phyloP scores from a whole-genome alignment of 2,797 vertebrate species.

The Phoeniculus purpureus region DNA sequence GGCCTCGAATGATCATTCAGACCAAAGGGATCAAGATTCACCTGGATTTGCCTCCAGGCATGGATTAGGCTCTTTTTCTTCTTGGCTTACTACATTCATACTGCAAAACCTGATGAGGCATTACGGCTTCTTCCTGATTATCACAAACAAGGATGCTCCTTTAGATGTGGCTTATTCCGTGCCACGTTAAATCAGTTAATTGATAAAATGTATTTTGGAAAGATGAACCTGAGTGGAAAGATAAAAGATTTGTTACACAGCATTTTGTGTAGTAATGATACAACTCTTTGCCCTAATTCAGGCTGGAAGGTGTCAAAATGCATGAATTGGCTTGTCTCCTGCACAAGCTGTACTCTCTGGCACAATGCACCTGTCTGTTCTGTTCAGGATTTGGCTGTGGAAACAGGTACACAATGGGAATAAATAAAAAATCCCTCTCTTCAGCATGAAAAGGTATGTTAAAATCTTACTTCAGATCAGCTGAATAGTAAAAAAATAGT shows the following conservation, averaged over 20 bases:
- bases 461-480: not conserved
- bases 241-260: not conserved
- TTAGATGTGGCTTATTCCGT: not conserved
- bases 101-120: not conserved
- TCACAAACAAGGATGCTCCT: not conserved
- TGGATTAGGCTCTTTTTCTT: not conserved
- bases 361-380: not conserved
- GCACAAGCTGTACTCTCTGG: not conserved
- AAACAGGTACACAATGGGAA: not conserved
- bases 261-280: not conserved
- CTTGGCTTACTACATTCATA: not conserved
- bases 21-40: not conserved
- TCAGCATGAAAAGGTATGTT: not conserved
- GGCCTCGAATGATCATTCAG: not conserved
- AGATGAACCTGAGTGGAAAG: not conserved
- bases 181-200: not conserved
- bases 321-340: not conserved
- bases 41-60: not conserved
- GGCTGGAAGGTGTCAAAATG: not conserved
- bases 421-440: not conserved
- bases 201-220: not conserved
- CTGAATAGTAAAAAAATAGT: not conserved
- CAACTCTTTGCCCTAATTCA: not conserved
- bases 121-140: not conserved
- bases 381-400: not conserved